phyloP scores from a whole-genome alignment of 2,113 vertebrate species.

The Mobula hypostoma region DNA sequence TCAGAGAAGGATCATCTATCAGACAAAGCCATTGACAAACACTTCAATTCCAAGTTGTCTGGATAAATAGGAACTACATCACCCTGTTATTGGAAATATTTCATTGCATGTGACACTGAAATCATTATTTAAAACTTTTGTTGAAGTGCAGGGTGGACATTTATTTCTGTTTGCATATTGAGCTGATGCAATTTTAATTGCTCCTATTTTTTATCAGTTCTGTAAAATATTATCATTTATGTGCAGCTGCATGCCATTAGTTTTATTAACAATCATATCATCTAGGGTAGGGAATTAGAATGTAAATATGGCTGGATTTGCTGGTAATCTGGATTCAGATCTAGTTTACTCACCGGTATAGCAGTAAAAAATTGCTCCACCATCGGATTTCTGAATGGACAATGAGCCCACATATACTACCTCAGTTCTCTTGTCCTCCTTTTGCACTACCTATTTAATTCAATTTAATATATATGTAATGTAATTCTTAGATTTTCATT shows the following conservation, averaged over 20 bases:
- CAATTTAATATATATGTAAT: no score
- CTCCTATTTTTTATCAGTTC: not conserved
- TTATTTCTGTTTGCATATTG: not conserved
- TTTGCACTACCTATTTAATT: no score
- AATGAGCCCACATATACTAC: no score
- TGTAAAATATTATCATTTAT: not conserved
- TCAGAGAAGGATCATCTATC: not conserved
- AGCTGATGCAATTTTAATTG: not conserved
- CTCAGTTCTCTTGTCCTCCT: no score
- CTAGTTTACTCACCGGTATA: not conserved
- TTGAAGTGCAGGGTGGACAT: not conserved
- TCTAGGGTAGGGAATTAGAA: not conserved
- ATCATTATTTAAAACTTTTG: not conserved
- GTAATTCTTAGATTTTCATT: no score
- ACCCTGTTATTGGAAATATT: slow-evolving; percentile 26
- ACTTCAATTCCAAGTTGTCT: not conserved
- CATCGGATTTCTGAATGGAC: no score
- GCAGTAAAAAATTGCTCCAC: no score
- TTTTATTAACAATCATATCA: not conserved
- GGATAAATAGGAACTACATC: slow-evolving; percentile 14
- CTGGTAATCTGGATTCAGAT: not conserved
- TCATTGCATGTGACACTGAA: not conserved
- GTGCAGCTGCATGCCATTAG: not conserved
- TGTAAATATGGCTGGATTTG: not conserved
- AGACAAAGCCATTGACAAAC: not conserved